These are phyloP conservation scores for Geopemphigus sp. DNA, from an alignment of 1,140 invertebrate genomes.

Conservation along the genomic window DNA sequence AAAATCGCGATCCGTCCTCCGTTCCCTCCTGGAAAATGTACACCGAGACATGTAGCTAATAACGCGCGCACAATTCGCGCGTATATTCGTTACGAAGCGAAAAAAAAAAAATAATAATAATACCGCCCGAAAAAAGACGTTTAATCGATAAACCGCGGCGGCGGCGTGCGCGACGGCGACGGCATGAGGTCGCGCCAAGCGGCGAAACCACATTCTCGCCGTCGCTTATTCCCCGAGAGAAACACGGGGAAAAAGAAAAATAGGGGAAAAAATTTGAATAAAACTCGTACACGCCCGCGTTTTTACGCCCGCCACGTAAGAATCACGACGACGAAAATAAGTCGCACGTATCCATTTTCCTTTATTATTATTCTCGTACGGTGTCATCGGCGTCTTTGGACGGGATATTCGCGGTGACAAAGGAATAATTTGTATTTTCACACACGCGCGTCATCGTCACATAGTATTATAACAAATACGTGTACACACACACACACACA, in stretches of 20 bases:
- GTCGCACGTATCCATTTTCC: background rate
- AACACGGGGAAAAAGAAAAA: background rate
- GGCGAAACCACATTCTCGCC: slow-evolving; percentile 1
- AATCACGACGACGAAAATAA: no score
- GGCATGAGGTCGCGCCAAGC: no score
- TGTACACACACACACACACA: background rate
- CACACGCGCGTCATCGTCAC: background rate
- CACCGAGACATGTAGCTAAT: no score
- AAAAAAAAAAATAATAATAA: no score
- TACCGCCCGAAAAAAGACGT: slow-evolving; percentile 7
- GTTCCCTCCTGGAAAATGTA: no score
- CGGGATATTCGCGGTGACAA: background rate
- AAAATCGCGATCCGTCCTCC: no score
- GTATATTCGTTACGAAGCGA: no score
- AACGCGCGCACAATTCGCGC: no score
- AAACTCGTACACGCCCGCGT: background rate
- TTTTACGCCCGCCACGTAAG: background rate
- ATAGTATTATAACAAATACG: no score
- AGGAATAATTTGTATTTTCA: background rate
- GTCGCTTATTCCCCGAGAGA: background rate
- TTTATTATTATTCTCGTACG: background rate
- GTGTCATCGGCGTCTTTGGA: background rate
- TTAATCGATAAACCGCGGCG: slow-evolving; percentile 9
- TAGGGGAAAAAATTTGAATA: slow-evolving; percentile 9
- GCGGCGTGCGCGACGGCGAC: background rate